Evolutionary conservation across 2,113 vertebrate species (phyloP).

Genomic region (Lepisosteus oculatus): DNA sequence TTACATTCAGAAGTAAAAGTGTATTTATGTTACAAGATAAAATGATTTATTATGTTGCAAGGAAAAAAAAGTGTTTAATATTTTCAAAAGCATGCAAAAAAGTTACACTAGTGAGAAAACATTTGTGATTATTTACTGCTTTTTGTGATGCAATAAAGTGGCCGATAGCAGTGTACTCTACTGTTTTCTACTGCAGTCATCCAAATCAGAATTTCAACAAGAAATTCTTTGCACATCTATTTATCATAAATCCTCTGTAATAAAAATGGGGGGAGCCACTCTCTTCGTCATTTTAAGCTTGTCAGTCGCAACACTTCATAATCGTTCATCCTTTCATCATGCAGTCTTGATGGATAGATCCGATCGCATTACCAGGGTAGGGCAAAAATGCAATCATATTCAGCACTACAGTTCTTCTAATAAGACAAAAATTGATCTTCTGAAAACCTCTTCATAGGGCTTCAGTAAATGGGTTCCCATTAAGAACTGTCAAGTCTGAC

Average conservation of each 20-base stretch:
- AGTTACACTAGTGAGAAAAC: too few species aligned
- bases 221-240: conserved; percentile 10
- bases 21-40: too few species aligned
- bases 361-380: conserved; percentile 67
- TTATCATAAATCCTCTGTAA: conserved; percentile 27
- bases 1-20: too few species aligned
- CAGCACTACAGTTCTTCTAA: conserved; percentile 58
- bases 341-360: conserved; percentile 72
- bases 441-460: conserved; percentile 32
- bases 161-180: neutral
- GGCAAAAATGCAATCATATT: conserved; percentile 73
- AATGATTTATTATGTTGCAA: too few species aligned
- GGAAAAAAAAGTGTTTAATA: too few species aligned
- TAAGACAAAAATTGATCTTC: conserved; percentile 72
- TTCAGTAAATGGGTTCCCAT: conserved; percentile 45
- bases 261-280: conserved; percentile 28
- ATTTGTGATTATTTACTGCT: neutral
- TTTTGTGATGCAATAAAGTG: too few species aligned
- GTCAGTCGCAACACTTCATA: conserved; percentile 71
- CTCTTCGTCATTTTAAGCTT: conserved; percentile 58
- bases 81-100: too few species aligned
- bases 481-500: conserved; percentile 61
- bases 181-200: conserved; percentile 19
- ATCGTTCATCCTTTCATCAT: conserved; percentile 57
- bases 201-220: conserved; percentile 5